A percentile compares a stretch with the other conserved stretches of the same genome.
Conservation (phyloP, 2,113 vertebrate genomes). For the Coracopsis vasa region DNA sequence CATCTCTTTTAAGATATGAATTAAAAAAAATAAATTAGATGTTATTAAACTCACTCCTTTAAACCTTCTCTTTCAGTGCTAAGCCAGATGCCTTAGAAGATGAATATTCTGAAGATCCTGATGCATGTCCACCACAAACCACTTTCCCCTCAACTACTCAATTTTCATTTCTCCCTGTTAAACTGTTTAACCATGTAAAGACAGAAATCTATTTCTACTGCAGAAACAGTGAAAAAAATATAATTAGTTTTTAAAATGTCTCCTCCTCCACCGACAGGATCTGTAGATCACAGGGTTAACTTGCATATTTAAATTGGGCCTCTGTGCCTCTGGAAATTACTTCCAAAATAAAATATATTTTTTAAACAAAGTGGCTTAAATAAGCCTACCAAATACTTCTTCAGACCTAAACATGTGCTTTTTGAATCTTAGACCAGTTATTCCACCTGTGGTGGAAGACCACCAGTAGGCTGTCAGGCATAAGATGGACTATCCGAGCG, state of each 20-base stretch:
- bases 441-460: neutral
- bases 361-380: neutral
- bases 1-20: neutral
- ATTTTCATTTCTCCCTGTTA: neutral
- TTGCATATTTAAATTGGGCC: neutral
- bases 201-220: neutral
- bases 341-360: neutral
- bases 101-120: neutral
- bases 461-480: neutral
- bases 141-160: neutral
- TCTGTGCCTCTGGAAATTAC: neutral
- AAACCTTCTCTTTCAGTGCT: neutral
- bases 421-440: neutral
- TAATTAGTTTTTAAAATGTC: neutral
- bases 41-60: neutral
- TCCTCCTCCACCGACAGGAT: neutral
- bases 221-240: neutral
- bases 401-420: neutral
- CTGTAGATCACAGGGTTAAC: neutral
- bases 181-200: neutral
- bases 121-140: neutral
- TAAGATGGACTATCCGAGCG: neutral
- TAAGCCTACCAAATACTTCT: neutral
- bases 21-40: neutral
- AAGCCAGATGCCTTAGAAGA: neutral